A percentile compares a stretch with the other conserved stretches of the same genome.
Evolutionary conservation across 2,113 vertebrate species (phyloP).

Genomic region (Odontesthes bonariensis): DNA sequence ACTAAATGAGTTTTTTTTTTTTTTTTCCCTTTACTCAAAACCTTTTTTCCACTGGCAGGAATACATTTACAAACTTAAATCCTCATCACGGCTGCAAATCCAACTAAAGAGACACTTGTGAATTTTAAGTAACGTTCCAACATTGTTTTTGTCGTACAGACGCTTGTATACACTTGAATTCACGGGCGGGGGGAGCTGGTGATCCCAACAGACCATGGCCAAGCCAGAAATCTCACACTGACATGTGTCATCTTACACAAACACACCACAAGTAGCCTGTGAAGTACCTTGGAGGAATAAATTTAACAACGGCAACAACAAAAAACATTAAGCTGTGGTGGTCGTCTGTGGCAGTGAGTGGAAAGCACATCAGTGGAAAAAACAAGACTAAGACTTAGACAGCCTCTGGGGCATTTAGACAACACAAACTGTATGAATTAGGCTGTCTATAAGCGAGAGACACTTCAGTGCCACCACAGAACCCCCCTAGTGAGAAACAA

Average conservation of each 20-base stretch:
- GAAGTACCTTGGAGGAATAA: conserved; percentile 50
- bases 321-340: conserved; percentile 46
- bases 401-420: conserved; percentile 47
- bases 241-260: conserved; percentile 31
- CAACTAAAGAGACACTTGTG: neutral
- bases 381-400: conserved; percentile 57
- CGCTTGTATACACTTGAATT: conserved; percentile 18
- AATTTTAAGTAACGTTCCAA: conserved; percentile 29
- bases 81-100: neutral
- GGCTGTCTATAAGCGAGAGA: conserved; percentile 50
- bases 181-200: conserved; percentile 4
- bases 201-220: conserved; percentile 1
- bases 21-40: neutral
- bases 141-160: conserved; percentile 20
- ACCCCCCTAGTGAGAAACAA: conserved; percentile 17
- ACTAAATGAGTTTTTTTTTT: neutral
- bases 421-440: conserved; percentile 56
- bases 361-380: conserved; percentile 57
- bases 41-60: conserved; percentile 2
- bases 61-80: conserved; percentile 18
- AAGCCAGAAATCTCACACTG: conserved; percentile 42
- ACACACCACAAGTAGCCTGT: conserved; percentile 19
- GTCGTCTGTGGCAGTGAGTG: conserved; percentile 43
- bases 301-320: conserved; percentile 47
- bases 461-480: conserved; percentile 42